Evolutionary conservation across 2,888 invertebrate genomes (phyloP).

Genomic region (Zygothrica quintamaculata): DNA sequence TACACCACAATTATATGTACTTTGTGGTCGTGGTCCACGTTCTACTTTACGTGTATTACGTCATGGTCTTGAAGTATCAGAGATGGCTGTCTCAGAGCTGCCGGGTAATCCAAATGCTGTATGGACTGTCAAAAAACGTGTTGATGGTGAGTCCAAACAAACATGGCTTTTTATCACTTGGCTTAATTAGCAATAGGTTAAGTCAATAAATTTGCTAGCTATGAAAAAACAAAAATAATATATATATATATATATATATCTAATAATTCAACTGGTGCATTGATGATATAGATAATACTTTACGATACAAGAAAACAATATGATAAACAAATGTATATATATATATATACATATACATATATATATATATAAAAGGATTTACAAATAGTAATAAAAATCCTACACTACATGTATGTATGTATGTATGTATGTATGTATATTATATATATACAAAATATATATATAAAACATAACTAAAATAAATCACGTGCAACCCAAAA

Average conservation of each 20-base stretch:
- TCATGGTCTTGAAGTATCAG: constrained; percentile 99
- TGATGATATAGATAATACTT: constrained; percentile 62
- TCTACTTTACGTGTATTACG: constrained; percentile 96
- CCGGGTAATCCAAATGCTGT: constrained; percentile 99
- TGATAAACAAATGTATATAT: constrained; percentile 24
- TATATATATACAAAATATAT: not conserved
- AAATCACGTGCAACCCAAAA: constrained; percentile 85
- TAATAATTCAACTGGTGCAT: constrained; percentile 78
- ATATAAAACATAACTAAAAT: constrained; percentile 28
- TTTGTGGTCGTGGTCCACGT: constrained; percentile 97
- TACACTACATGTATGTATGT: no score
- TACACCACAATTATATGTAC: constrained; percentile 98
- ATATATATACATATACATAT: constrained; percentile 33
- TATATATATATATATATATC: constrained; percentile 37
- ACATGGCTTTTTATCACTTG: constrained; percentile 4
- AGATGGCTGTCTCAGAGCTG: constrained; percentile 99
- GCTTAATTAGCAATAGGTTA: constrained; percentile 40
- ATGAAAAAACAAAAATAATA: no score
- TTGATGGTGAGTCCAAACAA: constrained; percentile 94
- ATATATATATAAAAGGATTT: no score
- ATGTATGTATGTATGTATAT: no score
- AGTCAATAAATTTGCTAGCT: constrained; percentile 49
- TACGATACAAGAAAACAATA: constrained; percentile 40
- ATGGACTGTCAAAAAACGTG: constrained; percentile 98
- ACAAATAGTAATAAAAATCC: no score